Evolutionary conservation across 2,797 vertebrate genomes (phyloP).

Genomic region (Pseudomugil tenellus): DNA sequence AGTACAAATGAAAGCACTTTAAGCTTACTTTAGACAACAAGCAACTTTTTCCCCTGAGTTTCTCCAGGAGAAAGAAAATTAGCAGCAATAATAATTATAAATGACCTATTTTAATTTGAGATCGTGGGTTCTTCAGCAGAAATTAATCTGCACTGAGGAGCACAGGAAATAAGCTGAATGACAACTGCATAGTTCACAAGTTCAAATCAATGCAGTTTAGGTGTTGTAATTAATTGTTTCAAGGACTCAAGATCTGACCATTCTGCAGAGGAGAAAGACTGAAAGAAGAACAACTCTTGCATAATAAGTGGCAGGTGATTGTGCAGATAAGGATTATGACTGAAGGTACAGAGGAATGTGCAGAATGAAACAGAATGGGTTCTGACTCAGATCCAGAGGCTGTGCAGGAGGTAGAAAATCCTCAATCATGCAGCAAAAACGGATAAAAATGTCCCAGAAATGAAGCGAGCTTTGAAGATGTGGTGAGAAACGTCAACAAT

Average conservation of each 20-base stretch:
- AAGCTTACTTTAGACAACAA: conserved; percentile 42
- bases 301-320: conserved; percentile 22
- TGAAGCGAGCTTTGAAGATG: conserved; percentile 86
- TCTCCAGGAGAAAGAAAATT: conserved; percentile 35
- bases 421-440: conserved; percentile 68
- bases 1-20: conserved; percentile 43
- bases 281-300: conserved; percentile 18
- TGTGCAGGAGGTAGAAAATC: conserved; percentile 30
- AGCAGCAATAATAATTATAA: conserved; percentile 51
- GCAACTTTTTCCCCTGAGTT: conserved; percentile 41
- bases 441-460: conserved; percentile 89
- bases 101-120: conserved; percentile 44
- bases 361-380: conserved; percentile 2
- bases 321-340: conserved; percentile 24
- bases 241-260: conserved; percentile 30
- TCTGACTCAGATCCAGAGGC: conserved; percentile 29
- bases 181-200: conserved; percentile 39
- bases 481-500: conserved; percentile 87
- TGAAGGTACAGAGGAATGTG: conserved; percentile 12
- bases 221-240: conserved; percentile 2
- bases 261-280: conserved; percentile 36
- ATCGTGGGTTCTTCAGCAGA: conserved; percentile 23
- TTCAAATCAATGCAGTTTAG: conserved; percentile 41
- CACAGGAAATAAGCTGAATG: conserved; percentile 21
- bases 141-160: conserved; percentile 55